Evolutionary conservation across 37 sponge, comb jelly and placozoan genomes (phyloP).

Genomic region (Bolinopsis microptera): DNA sequence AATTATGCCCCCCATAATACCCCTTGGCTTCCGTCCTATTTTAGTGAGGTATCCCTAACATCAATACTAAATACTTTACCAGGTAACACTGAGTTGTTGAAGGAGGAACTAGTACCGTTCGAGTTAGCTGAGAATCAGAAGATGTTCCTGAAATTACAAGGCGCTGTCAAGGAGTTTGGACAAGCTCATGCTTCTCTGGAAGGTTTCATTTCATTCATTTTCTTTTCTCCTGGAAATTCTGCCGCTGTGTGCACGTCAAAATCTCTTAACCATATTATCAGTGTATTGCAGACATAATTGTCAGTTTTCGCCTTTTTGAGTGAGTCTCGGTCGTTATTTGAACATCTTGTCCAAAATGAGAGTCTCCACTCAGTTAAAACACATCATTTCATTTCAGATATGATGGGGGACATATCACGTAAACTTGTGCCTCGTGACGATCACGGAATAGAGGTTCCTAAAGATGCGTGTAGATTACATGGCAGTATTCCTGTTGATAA

Average conservation of each 20-base stretch:
- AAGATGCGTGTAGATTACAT: constrained; percentile 35
- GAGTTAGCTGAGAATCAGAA: constrained; percentile 41
- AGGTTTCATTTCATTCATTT: no score
- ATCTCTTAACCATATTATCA: no score
- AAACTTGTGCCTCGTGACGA: constrained; percentile 29
- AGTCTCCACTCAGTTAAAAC: no score
- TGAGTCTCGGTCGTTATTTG: no score
- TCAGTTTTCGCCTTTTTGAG: no score
- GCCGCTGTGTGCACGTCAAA: no score
- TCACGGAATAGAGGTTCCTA: constrained; percentile 8
- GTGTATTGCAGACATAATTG: no score
- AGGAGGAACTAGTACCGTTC: constrained; percentile 29
- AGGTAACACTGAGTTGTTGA: constrained; percentile 37
- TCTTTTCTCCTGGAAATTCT: no score
- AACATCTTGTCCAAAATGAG: no score
- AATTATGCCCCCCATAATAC: no score
- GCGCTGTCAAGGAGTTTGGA: not conserved
- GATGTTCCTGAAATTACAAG: constrained; percentile 12
- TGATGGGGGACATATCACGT: constrained; percentile 3
- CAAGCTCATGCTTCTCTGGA: not conserved
- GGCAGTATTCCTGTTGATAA: constrained; percentile 49
- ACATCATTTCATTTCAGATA: constrained; percentile 26
- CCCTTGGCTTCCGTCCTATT: no score
- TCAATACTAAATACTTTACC: not conserved
- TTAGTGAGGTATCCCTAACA: no score